These are phyloP conservation scores for Nemurella pictetii DNA, from an alignment of 2,888 invertebrate genomes.

Conservation along the genomic window DNA sequence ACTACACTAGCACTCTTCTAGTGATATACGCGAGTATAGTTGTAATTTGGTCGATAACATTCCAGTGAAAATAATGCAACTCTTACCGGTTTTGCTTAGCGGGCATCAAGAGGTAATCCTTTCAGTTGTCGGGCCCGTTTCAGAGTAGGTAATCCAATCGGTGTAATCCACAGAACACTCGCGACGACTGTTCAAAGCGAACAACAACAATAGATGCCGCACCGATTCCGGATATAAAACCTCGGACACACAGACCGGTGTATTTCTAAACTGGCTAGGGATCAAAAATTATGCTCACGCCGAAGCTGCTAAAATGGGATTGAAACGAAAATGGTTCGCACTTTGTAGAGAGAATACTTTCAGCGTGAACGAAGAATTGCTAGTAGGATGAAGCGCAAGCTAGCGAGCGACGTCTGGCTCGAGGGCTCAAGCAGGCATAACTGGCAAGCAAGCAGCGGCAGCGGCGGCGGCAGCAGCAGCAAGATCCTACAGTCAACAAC, in stretches of 20 bases:
- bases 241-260: background rate
- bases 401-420: background rate
- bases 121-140: background rate
- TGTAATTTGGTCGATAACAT: too few relatives aligned
- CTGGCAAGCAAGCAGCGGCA: too few relatives aligned
- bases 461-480: too few relatives aligned
- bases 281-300: background rate
- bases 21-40: too few relatives aligned
- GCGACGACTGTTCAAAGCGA: background rate
- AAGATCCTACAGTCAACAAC: constrained; percentile 3
- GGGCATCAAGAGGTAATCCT: background rate
- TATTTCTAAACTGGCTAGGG: background rate
- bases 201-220: background rate
- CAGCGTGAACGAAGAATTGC: background rate
- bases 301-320: background rate
- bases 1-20: too few relatives aligned
- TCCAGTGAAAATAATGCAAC: too few relatives aligned
- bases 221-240: background rate
- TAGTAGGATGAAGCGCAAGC: background rate
- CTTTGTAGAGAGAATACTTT: background rate
- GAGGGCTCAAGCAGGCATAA: background rate
- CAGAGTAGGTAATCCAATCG: background rate
- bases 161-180: background rate
- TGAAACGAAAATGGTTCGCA: background rate
- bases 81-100: background rate